Conservation (phyloP, 2,113 vertebrate genomes). For the Fulica atra region DNA sequence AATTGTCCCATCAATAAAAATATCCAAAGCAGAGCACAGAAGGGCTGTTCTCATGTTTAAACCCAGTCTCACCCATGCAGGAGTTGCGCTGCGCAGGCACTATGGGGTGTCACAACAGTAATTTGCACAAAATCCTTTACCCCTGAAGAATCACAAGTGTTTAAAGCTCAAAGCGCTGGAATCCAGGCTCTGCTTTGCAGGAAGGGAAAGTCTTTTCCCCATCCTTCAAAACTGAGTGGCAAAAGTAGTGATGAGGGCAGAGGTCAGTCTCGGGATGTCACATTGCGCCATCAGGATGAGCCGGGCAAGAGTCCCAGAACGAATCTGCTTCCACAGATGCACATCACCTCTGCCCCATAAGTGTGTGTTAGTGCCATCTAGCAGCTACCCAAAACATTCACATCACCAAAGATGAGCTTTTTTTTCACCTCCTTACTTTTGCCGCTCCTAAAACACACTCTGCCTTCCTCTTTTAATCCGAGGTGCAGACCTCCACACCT, state of each 20-base stretch:
- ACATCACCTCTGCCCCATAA: neutral
- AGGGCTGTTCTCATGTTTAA: neutral
- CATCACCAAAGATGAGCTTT: neutral
- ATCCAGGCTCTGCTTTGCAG: neutral
- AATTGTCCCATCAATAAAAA: neutral
- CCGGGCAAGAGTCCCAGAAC: neutral
- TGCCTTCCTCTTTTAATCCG: neutral
- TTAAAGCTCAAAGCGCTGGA: neutral
- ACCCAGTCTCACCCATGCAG: neutral
- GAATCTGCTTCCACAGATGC: neutral
- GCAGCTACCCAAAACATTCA: neutral
- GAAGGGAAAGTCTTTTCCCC: neutral
- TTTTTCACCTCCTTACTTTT: neutral
- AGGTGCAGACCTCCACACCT: neutral
- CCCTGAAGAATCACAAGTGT: neutral
- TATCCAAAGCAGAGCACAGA: neutral
- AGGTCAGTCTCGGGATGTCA: neutral
- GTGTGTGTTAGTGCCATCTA: neutral
- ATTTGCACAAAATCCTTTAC: neutral
- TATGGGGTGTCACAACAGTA: neutral
- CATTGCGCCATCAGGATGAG: neutral
- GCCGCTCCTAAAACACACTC: neutral
- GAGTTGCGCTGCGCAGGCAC: neutral
- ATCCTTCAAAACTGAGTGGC: neutral
- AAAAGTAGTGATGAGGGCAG: accelerated